Evolutionary conservation across 2,888 invertebrate species (phyloP).

Genomic region (Stratiomys singularior): DNA sequence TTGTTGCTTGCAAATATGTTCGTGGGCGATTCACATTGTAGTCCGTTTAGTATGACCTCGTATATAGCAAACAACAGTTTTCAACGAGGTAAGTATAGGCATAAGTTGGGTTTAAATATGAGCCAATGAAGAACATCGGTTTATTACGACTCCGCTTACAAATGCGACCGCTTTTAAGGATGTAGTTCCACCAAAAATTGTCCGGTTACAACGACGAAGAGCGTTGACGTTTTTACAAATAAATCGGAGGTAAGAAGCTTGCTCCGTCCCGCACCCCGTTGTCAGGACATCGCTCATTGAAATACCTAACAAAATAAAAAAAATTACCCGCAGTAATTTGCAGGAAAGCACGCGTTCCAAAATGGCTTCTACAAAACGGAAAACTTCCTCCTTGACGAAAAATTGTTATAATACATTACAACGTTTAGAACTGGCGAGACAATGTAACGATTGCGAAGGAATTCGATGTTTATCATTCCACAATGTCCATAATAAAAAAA

Average conservation of each 20-base stretch:
- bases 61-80: background rate
- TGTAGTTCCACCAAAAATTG: background rate
- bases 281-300: background rate
- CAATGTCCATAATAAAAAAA: slow-evolving; percentile 5
- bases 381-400: background rate
- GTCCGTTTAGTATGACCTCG: background rate
- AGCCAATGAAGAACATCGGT: background rate
- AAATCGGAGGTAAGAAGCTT: background rate
- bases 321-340: background rate
- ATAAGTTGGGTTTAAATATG: background rate
- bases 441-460: slow-evolving; percentile 3
- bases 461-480: background rate
- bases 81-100: background rate
- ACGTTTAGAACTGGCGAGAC: background rate
- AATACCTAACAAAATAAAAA: background rate
- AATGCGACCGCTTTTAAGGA: background rate
- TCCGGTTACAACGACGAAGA: background rate
- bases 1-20: no score
- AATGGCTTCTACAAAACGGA: background rate
- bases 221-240: background rate
- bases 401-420: background rate
- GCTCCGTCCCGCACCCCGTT: background rate
- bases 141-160: background rate
- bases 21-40: no score
- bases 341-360: background rate